A percentile compares a stretch with the other conserved stretches of the same genome.
Conservation (phyloP, 2,797 vertebrate genomes). For the Gymnoscopelus braueri region DNA sequence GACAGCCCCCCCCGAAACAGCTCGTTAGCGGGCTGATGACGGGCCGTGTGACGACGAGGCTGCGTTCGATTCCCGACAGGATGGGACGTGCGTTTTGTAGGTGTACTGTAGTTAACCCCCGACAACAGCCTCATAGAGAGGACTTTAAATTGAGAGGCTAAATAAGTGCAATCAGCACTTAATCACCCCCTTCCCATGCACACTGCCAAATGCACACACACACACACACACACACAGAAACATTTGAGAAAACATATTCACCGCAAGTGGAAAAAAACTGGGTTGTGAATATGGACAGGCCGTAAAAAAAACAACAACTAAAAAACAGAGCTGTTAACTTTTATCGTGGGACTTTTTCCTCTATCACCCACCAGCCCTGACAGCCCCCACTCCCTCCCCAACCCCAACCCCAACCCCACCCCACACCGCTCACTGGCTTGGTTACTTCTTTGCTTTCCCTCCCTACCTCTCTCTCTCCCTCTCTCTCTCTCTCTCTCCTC, state of each 20-base stretch:
- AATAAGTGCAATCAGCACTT: neutral
- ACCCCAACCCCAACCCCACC: neutral
- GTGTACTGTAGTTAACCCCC: too few relatives aligned
- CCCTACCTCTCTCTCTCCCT: slow-evolving; percentile 47
- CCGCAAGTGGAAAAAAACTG: slow-evolving; percentile 21
- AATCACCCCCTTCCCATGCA: neutral
- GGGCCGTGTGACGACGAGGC: slow-evolving; percentile 46
- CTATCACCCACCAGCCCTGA: slow-evolving; percentile 36
- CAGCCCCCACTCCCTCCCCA: slow-evolving; percentile 12
- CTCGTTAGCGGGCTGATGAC: slow-evolving; percentile 66
- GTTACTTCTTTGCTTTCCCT: slow-evolving; percentile 41
- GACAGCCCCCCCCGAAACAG: slow-evolving; percentile 42
- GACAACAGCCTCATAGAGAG: slow-evolving; percentile 2
- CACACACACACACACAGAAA: neutral
- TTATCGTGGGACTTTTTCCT: slow-evolving; percentile 48
- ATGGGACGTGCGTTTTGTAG: slow-evolving; percentile 15
- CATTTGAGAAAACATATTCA: slow-evolving; percentile 42
- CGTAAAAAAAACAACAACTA: slow-evolving; percentile 22
- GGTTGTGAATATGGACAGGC: slow-evolving; percentile 27
- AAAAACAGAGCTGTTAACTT: slow-evolving; percentile 52
- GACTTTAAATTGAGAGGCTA: slow-evolving; percentile 8
- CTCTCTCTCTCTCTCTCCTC: slow-evolving; percentile 39
- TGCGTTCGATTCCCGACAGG: slow-evolving; percentile 34
- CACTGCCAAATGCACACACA: neutral
- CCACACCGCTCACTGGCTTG: slow-evolving; percentile 43